Evolutionary conservation across 2,888 invertebrate species (phyloP), one percentile per base, ranked within the genome.

Genomic region (Andrena dorsata): DNA sequence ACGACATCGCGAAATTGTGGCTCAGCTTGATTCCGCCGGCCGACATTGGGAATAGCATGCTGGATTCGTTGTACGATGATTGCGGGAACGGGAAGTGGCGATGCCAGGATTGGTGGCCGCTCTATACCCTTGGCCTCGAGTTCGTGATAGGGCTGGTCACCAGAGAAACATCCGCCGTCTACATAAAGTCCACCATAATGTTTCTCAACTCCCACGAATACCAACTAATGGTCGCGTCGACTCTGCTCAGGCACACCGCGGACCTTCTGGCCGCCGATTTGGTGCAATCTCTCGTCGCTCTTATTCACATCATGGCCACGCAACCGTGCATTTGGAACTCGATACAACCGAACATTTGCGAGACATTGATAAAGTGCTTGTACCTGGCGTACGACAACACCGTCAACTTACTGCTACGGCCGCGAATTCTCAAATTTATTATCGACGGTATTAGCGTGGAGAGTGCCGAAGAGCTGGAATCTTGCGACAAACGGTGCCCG

Each of bases 381-480:
- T 94, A 93, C 73, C 80, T 94, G 61, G 92, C 93, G 2, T 94
- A 94, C 80, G 94, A 94, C 74, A 93, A 92, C 35, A 94, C 93
- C 0, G 94, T 94, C 0, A 94, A 94, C 82, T 80, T 94, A 3
- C 72, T 94, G 16, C 76, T 94, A 2, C 90, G 94, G 30, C 94
- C 94, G 2, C 89, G 94, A 47, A 94, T 94, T 35, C 88, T 94
- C 0, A 94, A 94, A 74, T 94, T 94, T 76, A 94, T 94, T 32
- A 94, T 93, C 71, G 94, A 94, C 60, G 94, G 94, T 3, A 94
- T 94, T 26, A 93, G 93, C 75, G 92, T 94, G 2, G 92, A 94
- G 66, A 94, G 93, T 30, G 93, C 94, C 1, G 94, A 94, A 71
- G 94, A 94, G 47, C 74, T 94, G n/a, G 93, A 93, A 69, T 93